A percentile compares a stretch with the other conserved stretches of the same genome.
Evolutionary conservation across 2,888 invertebrate genomes (phyloP).

Genomic region (Proisotoma minuta): DNA sequence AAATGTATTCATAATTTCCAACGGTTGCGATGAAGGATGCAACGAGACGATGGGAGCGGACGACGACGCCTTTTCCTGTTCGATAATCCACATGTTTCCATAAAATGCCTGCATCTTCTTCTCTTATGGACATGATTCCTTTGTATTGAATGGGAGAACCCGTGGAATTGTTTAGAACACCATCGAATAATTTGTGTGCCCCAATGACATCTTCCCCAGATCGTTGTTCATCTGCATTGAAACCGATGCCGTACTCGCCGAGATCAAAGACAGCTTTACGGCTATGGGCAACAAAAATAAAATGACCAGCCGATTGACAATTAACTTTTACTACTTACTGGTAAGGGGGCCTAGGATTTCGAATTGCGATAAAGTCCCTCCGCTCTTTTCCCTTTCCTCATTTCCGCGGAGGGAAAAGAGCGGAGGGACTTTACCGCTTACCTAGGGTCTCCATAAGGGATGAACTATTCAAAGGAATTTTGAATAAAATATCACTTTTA

Average conservation of each 20-base stretch:
- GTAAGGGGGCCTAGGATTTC: neutral
- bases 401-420: too few relatives aligned
- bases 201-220: slow-evolving; percentile 25
- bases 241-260: slow-evolving; percentile 29
- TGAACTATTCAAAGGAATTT: too few relatives aligned
- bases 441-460: slow-evolving; percentile 15
- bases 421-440: too few relatives aligned
- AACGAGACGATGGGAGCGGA: slow-evolving; percentile 20
- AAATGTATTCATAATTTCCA: slow-evolving; percentile 37
- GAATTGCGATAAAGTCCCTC: too few relatives aligned
- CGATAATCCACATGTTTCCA: slow-evolving; percentile 31
- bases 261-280: slow-evolving; percentile 22
- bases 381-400: too few relatives aligned
- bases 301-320: too few relatives aligned
- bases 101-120: slow-evolving; percentile 34
- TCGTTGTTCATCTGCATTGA: neutral
- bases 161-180: slow-evolving; percentile 15
- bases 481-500: too few relatives aligned
- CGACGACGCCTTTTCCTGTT: slow-evolving; percentile 8
- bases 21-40: slow-evolving; percentile 9
- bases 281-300: too few relatives aligned
- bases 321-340: too few relatives aligned
- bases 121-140: slow-evolving; percentile 3
- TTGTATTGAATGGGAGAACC: slow-evolving; percentile 7
- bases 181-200: slow-evolving; percentile 18